Percentiles rank a stretch among this genome's conserved stretches.
Evolutionary conservation across 2,888 invertebrate species (phyloP).

Genomic region (Drosophila hamatofila): DNA sequence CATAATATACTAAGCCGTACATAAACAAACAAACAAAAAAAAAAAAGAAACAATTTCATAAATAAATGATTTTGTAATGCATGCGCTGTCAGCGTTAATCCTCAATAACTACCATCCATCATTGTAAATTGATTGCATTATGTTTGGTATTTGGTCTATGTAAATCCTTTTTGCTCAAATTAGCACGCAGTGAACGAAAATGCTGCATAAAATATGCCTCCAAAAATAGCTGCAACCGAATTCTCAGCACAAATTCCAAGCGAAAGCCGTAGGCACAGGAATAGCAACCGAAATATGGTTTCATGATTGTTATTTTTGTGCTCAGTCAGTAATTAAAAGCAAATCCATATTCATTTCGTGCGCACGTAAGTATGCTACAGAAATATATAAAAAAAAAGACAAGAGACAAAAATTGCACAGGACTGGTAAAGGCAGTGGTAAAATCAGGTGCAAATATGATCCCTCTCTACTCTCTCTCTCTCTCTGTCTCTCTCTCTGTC

Average conservation of each 20-base stretch:
- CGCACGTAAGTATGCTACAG: slow-evolving; percentile 46
- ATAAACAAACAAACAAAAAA: not conserved
- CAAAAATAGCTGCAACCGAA: slow-evolving; percentile 34
- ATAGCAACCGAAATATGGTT: slow-evolving; percentile 38
- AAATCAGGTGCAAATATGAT: slow-evolving; percentile 21
- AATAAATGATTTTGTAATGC: not conserved
- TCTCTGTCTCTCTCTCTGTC: not conserved
- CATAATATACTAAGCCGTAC: too few species aligned
- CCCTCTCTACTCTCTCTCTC: slow-evolving; percentile 37
- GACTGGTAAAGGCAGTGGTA: not conserved
- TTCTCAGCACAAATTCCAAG: slow-evolving; percentile 12
- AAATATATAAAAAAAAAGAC: slow-evolving; percentile 3
- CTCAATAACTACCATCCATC: not conserved
- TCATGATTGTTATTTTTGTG: slow-evolving; percentile 14
- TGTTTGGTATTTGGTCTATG: not conserved
- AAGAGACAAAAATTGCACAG: not conserved
- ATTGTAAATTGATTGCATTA: not conserved
- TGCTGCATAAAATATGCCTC: slow-evolving; percentile 10
- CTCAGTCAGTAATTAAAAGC: slow-evolving; percentile 70
- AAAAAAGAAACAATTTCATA: not conserved
- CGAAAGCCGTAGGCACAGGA: slow-evolving; percentile 25
- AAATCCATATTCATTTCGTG: slow-evolving; percentile 77
- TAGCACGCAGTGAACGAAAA: not conserved
- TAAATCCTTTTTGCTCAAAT: slow-evolving; percentile 3
- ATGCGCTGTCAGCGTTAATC: not conserved